Percentiles rank a stretch among this genome's conserved stretches.
phyloP scores from a whole-genome alignment of 1,140 invertebrate species.

The Delia radicum region DNA sequence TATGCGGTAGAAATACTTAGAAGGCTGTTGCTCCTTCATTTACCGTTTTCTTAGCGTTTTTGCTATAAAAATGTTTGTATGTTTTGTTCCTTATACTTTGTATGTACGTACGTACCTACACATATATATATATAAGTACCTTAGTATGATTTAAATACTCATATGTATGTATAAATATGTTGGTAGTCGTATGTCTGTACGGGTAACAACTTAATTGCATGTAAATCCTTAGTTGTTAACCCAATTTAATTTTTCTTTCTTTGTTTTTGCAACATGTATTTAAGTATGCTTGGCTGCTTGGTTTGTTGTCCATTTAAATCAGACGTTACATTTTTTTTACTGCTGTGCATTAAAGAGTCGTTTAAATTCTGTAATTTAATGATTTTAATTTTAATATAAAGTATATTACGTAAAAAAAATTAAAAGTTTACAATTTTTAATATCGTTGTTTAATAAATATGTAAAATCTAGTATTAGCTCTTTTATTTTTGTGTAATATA shows the following conservation, averaged over 20 bases:
- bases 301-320: conserved; percentile 16
- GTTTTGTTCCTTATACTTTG: conserved; percentile 1
- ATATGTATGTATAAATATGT: not conserved
- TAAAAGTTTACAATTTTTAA: too few relatives aligned
- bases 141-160: not conserved
- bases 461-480: too few relatives aligned
- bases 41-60: conserved; percentile 14
- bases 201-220: conserved; percentile 32
- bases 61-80: conserved; percentile 9
- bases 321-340: not conserved
- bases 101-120: not conserved
- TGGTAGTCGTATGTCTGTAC: conserved; percentile 22
- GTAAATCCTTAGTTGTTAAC: conserved; percentile 32
- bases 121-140: not conserved
- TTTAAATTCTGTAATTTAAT: too few relatives aligned
- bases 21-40: conserved; percentile 23
- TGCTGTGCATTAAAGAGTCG: not conserved
- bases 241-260: conserved; percentile 25
- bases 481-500: too few relatives aligned
- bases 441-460: too few relatives aligned
- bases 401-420: too few relatives aligned
- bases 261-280: conserved; percentile 12
- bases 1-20: not conserved
- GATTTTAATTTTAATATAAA: too few relatives aligned
- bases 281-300: not conserved